These are phyloP conservation scores for Solen grandis DNA, from an alignment of 1,140 invertebrate species.

Conservation along the genomic window DNA sequence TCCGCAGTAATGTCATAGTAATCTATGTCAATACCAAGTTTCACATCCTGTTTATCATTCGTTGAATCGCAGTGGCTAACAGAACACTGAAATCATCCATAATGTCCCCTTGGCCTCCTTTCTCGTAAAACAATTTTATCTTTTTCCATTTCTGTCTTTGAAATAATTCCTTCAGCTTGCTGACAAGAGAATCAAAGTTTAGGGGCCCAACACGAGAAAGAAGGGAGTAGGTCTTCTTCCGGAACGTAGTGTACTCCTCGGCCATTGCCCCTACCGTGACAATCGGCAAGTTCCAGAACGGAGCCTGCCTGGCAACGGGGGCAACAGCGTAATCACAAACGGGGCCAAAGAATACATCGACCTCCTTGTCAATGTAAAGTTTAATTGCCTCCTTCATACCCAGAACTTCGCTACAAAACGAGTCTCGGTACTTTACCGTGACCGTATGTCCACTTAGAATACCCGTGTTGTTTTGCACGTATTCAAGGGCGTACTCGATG, in stretches of 20 bases:
- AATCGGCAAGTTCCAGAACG: constrained; percentile 91
- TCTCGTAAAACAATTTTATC: constrained; percentile 87
- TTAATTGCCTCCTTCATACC: constrained; percentile 75
- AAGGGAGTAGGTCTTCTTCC: constrained; percentile 85
- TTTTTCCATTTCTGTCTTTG: constrained; percentile 85
- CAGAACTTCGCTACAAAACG: constrained; percentile 63
- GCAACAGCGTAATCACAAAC: constrained; percentile 96
- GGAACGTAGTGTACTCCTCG: constrained; percentile 85
- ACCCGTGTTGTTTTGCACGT: constrained; percentile 51
- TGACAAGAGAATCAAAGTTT: constrained; percentile 87
- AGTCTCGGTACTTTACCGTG: constrained; percentile 66
- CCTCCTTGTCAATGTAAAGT: constrained; percentile 64
- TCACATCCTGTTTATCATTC: neutral
- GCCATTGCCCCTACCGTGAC: constrained; percentile 92
- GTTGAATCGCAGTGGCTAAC: neutral
- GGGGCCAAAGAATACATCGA: constrained; percentile 93
- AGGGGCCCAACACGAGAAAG: constrained; percentile 92
- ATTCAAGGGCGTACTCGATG: constrained; percentile 65
- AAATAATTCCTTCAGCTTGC: constrained; percentile 86
- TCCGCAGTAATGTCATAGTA: neutral
- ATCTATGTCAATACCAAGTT: neutral
- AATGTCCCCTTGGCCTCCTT: constrained; percentile 83
- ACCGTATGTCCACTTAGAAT: constrained; percentile 51
- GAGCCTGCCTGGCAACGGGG: constrained; percentile 91
- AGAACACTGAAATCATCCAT: constrained; percentile 82